phyloP scores from a whole-genome alignment of 2,797 vertebrate genomes.

The Crenuchus spilurus region DNA sequence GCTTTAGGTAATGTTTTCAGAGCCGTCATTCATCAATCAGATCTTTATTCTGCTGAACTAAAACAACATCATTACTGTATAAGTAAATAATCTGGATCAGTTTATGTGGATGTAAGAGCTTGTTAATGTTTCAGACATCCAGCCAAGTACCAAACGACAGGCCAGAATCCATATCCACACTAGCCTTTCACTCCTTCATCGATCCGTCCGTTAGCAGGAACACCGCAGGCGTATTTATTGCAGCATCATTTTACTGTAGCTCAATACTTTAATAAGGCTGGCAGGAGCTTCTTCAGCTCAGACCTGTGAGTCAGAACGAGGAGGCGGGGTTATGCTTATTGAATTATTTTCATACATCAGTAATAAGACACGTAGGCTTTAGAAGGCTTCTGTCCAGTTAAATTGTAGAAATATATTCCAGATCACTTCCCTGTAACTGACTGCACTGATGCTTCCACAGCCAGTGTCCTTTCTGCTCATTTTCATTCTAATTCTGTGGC shows the following conservation, averaged over 20 bases:
- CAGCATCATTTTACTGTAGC: not conserved
- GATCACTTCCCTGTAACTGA: not conserved
- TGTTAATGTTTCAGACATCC: not conserved
- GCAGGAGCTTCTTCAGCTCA: not conserved
- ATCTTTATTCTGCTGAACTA: no score
- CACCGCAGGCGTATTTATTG: not conserved
- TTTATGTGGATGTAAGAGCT: not conserved
- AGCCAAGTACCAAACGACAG: slow-evolving; percentile 10
- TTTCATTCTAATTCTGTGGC: not conserved
- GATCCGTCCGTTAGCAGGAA: slow-evolving; percentile 32
- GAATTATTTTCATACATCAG: not conserved
- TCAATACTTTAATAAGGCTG: not conserved
- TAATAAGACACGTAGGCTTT: not conserved
- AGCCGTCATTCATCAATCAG: no score
- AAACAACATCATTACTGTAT: not conserved
- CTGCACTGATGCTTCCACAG: not conserved
- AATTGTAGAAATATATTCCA: not conserved
- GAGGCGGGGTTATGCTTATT: not conserved
- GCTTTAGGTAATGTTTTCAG: no score
- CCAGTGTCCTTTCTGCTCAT: not conserved
- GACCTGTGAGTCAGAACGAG: not conserved
- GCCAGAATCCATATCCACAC: slow-evolving; percentile 12
- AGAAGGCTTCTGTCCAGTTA: not conserved
- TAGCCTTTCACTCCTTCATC: slow-evolving; percentile 23
- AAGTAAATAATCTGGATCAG: not conserved